Conservation (phyloP, 2,888 invertebrate genomes). For the Galeopsomyia nigrocyanea region DNA sequence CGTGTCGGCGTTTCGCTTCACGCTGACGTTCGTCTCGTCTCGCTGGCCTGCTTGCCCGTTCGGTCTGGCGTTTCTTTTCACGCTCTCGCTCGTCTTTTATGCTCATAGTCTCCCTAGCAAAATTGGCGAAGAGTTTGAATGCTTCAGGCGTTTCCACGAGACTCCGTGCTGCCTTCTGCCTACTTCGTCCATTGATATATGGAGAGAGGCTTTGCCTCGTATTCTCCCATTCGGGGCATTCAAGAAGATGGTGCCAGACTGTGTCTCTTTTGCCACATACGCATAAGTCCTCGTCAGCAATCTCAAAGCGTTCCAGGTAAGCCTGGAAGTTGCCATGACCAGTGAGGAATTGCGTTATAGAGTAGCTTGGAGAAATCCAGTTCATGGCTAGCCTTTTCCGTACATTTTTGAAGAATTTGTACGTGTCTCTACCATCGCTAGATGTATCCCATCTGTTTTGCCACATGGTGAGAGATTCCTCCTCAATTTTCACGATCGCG, state of each 20-base stretch:
- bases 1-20: too few relatives aligned
- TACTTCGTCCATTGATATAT: too few relatives aligned
- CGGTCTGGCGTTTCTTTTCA: too few relatives aligned
- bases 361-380: constrained; percentile 25
- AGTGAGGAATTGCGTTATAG: constrained; percentile 33
- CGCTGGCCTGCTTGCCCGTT: too few relatives aligned
- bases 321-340: constrained; percentile 44
- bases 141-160: too few relatives aligned
- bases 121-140: too few relatives aligned
- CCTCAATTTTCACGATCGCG: neutral
- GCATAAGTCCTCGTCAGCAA: constrained; percentile 7
- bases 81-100: too few relatives aligned
- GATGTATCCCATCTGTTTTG: constrained; percentile 27
- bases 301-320: neutral
- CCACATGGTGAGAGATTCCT: constrained; percentile 4
- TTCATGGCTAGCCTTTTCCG: constrained; percentile 1
- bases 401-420: constrained; percentile 31
- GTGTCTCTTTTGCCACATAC: constrained; percentile 31
- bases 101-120: too few relatives aligned
- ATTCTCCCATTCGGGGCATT: constrained; percentile 1
- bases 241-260: constrained; percentile 20
- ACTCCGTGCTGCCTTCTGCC: too few relatives aligned
- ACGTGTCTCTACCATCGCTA: constrained; percentile 27
- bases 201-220: too few relatives aligned
- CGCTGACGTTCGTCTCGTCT: too few relatives aligned